These are phyloP conservation scores for Varecia variegata DNA, from an alignment of 2,797 vertebrate species.

Conservation along the genomic window DNA sequence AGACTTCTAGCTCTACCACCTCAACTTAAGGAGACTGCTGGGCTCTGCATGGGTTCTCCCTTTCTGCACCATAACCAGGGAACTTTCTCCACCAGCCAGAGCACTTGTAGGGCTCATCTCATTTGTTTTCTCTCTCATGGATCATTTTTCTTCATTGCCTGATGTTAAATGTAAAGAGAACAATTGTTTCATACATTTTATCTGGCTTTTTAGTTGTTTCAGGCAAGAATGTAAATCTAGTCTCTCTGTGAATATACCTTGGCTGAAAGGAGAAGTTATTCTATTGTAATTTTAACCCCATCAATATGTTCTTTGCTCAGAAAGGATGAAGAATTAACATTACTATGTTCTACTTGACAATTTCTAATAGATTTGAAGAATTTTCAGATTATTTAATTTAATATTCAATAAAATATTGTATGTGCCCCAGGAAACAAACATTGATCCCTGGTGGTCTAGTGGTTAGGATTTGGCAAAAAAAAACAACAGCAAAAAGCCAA, in stretches of 20 bases:
- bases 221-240: background rate
- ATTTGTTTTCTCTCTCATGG: background rate
- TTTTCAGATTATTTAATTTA: conserved; percentile 28
- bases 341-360: background rate
- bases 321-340: background rate
- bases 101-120: background rate
- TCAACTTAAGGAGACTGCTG: background rate
- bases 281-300: background rate
- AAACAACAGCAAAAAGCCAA: no score
- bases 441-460: no score
- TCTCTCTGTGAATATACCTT: background rate
- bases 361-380: background rate
- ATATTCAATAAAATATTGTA: background rate
- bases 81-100: background rate
- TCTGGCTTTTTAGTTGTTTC: background rate
- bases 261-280: background rate
- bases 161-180: background rate
- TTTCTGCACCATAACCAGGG: background rate
- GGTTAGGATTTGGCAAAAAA: no score
- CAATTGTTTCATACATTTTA: background rate
- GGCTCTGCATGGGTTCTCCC: background rate
- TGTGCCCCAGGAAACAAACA: background rate
- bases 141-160: background rate
- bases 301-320: background rate
- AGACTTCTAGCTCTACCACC: background rate